A percentile compares a stretch with the other conserved stretches of the same genome.
Conservation (phyloP, 2,888 invertebrate genomes). For the Polymixis lichenea region DNA sequence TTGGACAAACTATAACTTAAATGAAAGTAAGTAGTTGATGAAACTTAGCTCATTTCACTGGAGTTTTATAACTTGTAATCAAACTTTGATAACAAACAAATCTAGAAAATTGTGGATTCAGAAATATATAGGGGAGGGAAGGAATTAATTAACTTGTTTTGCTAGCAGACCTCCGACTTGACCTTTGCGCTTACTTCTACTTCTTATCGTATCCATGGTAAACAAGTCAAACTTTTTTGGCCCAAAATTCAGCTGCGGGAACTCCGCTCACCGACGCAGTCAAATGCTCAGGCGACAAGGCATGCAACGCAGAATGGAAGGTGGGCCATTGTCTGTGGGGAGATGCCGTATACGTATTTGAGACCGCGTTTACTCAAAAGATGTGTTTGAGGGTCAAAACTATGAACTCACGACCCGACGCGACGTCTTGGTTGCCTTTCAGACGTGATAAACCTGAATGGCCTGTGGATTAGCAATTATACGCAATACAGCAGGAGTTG, state of each 20-base stretch:
- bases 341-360: no score
- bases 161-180: not conserved
- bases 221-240: no score
- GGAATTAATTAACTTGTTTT: slow-evolving; percentile 24
- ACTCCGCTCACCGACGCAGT: no score
- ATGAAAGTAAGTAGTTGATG: slow-evolving; percentile 25
- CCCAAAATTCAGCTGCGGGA: no score
- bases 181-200: not conserved
- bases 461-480: not conserved
- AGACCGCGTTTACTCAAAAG: not conserved
- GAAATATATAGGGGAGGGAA: not conserved
- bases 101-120: not conserved
- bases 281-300: no score
- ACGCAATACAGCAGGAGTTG: not conserved
- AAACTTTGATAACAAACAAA: slow-evolving; percentile 28
- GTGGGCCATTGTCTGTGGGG: no score
- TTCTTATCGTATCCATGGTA: no score
- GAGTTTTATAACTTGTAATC: slow-evolving; percentile 20
- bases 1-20: slow-evolving; percentile 39
- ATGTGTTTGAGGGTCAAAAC: not conserved
- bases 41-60: slow-evolving; percentile 27
- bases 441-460: not conserved
- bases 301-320: no score
- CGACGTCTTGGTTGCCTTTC: not conserved
- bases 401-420: not conserved